Base-by-base conservation (phyloP, 2,797 vertebrate genomes). In the Hirundo rustica region DNA sequence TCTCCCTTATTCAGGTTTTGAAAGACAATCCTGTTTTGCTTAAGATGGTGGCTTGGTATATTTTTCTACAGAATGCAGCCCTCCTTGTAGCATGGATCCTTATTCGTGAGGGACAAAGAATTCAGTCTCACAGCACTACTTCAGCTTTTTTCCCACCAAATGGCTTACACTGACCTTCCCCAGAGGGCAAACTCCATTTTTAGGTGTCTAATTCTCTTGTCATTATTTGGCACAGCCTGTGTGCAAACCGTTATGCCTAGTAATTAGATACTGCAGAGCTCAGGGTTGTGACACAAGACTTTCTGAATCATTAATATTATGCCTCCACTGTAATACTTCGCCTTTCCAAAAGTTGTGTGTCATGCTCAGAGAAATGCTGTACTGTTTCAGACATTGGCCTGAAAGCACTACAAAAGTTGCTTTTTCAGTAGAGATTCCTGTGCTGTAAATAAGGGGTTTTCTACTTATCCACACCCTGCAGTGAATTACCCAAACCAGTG, bases 241-340 rank as follows among this genome's bases (percentile, higher is more conserved):
- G 83, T 73, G 67, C 85, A 88, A 92, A 92, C 73, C 5, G 11
- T 94, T 96, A 82, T 87, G 92, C 90, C 85, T 95, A 70, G 81
- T 93, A 93, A 95, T 95, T 95, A 96, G 91, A 84, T 77, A 79
- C 66, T 74, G 83, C 76, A 88, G 79, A 64, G 74, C 60, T 88
- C 83, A 65, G 92, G 92, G 71, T 82, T 96, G 89, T 92, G 96
- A 96, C 94, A 96, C 1, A 4, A 86, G 74, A 79, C 70, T 92
- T 86, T 87, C 83, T 86, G 91, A 94, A 91, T 94, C 85, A 82
- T 93, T 96, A 93, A 92, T 92, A 95, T 86, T 73, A 55, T 71
- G 80, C 67, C 55, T 60, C 29, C 0, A 0, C 76, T 76, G 42
- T 85, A 90, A 88, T 88, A 85, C 64, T 95, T 95, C 88, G 71